Evolutionary conservation across 2,797 vertebrate species (phyloP), one percentile per base, ranked within the genome.

Genomic region (Pangasius krempfi): DNA sequence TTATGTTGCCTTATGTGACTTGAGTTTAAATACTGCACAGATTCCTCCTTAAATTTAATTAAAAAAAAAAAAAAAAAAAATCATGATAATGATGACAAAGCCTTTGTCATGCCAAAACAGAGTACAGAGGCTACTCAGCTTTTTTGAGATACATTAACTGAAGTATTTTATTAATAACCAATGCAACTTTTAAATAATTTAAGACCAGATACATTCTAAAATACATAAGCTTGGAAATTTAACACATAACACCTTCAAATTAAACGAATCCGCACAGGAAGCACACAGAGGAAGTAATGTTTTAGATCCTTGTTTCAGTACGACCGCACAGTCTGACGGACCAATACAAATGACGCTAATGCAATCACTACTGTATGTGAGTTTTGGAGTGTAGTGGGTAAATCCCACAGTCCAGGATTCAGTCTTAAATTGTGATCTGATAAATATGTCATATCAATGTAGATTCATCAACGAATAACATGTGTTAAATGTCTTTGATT

Each of bases 201-300:
- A 82, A 82, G 56, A 10, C 54, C 33, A 40, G 6, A 30, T 4
- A 50, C 4, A 7, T 7, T 27, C 9, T 25, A 47, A 75, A 75
- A 44, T 52, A 78, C 47, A 52, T 27, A 52, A n/a, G 5, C 73
- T 50, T 73, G 70, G 33, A 44, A 44, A 33, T 56, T 54, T 20
- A 54, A 79, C 14, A 33, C 30, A 80, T 10, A 37, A 22, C 70
- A 72, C 30, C 18, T 0, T 70, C 6, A 20, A 20, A 37, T 70
- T 3, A 37, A 70, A 70, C 33, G 5, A 25, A 50, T 12, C 25
- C 75, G 3, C 13, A 18, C 1, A 80, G 3, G 79, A 82, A 18
- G 27, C 44, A 50, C 44, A 33, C 8, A 2, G 56, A 84, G 91
- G 91, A 92, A 92, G 90, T 9, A 50, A 62, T 30, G 27, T 88